Evolutionary conservation across 2,888 invertebrate genomes (phyloP).

Genomic region (Trissolcus brochymenae): DNA sequence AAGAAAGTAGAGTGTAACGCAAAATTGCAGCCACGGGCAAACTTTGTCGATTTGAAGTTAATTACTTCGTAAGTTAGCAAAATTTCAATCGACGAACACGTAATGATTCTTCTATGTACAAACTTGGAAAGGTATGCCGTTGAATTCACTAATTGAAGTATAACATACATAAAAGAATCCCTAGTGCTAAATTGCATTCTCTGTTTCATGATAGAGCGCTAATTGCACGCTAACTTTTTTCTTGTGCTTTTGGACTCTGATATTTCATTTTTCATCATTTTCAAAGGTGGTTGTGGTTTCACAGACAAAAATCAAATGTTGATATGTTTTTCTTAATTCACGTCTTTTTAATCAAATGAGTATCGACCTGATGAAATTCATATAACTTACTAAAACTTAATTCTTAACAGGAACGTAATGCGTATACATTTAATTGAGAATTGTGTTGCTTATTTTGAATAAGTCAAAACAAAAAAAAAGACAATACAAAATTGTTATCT

Average conservation of each 20-base stretch:
- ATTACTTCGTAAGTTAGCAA: slow-evolving; percentile 71
- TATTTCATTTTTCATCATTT: slow-evolving; percentile 4
- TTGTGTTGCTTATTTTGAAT: too few relatives aligned
- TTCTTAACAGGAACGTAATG: too few relatives aligned
- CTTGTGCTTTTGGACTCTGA: background rate
- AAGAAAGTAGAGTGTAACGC: slow-evolving; percentile 53
- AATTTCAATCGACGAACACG: slow-evolving; percentile 70
- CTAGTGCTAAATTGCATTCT: slow-evolving; percentile 24
- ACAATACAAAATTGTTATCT: too few relatives aligned
- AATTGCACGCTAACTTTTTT: slow-evolving; percentile 11
- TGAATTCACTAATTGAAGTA: slow-evolving; percentile 45
- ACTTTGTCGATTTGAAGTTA: slow-evolving; percentile 74
- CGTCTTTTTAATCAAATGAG: too few relatives aligned
- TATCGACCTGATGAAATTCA: too few relatives aligned
- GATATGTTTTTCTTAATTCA: too few relatives aligned
- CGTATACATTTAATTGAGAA: too few relatives aligned
- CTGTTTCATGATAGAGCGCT: slow-evolving; percentile 18
- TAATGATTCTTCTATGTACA: slow-evolving; percentile 65
- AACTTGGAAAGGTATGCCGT: slow-evolving; percentile 45
- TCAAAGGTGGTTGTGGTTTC: background rate
- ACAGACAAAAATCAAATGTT: too few relatives aligned
- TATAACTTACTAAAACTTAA: too few relatives aligned
- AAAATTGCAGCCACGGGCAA: slow-evolving; percentile 63
- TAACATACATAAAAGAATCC: slow-evolving; percentile 49
- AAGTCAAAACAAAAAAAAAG: too few relatives aligned